Percentiles rank a stretch among this genome's conserved stretches.
Evolutionary conservation across 2,888 invertebrate genomes (phyloP).

Genomic region (Phasia obesa): DNA sequence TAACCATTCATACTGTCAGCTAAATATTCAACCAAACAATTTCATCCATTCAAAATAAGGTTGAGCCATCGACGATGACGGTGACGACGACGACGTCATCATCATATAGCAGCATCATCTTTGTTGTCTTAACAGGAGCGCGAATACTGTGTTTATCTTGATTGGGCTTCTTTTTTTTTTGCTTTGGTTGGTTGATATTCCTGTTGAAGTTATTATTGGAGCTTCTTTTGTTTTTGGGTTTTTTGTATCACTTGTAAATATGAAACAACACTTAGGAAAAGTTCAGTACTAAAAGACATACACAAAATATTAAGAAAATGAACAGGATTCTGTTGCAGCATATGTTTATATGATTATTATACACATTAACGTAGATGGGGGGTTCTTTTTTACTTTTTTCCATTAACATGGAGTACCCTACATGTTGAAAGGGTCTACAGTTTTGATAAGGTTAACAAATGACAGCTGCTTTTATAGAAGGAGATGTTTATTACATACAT

Average conservation of each 20-base stretch:
- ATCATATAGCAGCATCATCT: conserved; percentile 38
- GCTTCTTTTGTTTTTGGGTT: neutral
- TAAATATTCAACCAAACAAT: conserved; percentile 54
- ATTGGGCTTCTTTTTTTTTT: conserved; percentile 71
- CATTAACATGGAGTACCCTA: conserved; percentile 26
- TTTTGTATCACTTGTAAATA: conserved; percentile 74
- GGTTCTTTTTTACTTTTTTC: conserved; percentile 20
- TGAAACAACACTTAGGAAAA: conserved; percentile 70
- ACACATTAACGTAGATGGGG: conserved; percentile 17
- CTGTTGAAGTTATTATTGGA: conserved; percentile 36
- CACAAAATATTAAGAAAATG: conserved; percentile 14
- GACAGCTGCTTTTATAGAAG: too few species aligned
- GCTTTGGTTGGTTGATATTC: conserved; percentile 30
- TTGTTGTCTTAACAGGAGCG: conserved; percentile 72
- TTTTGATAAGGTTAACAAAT: neutral
- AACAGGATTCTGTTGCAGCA: conserved; percentile 60
- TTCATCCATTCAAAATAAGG: conserved; percentile 63
- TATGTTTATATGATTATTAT: conserved; percentile 63
- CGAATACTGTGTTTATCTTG: conserved; percentile 74
- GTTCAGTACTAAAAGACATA: conserved; percentile 3
- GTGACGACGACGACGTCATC: too few species aligned
- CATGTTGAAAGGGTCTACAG: neutral
- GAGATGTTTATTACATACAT: too few species aligned
- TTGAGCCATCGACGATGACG: conserved; percentile 40
- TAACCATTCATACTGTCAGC: conserved; percentile 62